Conservation (phyloP, 1,140 invertebrate genomes). For the Delia radicum region DNA sequence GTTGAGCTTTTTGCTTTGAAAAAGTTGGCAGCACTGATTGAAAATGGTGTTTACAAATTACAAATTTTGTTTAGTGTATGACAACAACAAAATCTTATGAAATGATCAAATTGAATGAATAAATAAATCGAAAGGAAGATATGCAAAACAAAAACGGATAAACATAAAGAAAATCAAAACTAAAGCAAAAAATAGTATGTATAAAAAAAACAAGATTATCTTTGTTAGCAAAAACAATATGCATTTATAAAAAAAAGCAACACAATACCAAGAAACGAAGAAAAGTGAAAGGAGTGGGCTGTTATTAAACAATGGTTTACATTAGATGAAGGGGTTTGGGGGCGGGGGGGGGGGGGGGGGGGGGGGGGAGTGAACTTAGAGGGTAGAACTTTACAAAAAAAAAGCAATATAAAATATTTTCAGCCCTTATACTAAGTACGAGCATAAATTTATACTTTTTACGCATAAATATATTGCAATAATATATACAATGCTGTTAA, state of each 20-base stretch:
- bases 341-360: not conserved
- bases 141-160: not conserved
- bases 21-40: not conserved
- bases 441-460: not conserved
- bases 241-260: not conserved
- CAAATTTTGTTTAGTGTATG: not conserved
- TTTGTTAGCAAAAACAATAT: not conserved
- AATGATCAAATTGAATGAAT: not conserved
- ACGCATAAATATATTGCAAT: not conserved
- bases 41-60: not conserved
- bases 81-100: too few relatives aligned
- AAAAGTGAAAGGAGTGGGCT: not conserved
- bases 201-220: not conserved
- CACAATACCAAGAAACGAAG: not conserved
- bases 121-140: not conserved
- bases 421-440: not conserved
- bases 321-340: too few relatives aligned
- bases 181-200: not conserved
- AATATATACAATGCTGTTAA: not conserved
- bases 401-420: not conserved
- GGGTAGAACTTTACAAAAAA: not conserved
- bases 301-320: not conserved
- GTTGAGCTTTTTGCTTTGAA: not conserved
- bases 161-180: not conserved
- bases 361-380: not conserved